Evolutionary conservation across 2,888 invertebrate genomes (phyloP).

Genomic region (Cataglyphis rosenhaueri): DNA sequence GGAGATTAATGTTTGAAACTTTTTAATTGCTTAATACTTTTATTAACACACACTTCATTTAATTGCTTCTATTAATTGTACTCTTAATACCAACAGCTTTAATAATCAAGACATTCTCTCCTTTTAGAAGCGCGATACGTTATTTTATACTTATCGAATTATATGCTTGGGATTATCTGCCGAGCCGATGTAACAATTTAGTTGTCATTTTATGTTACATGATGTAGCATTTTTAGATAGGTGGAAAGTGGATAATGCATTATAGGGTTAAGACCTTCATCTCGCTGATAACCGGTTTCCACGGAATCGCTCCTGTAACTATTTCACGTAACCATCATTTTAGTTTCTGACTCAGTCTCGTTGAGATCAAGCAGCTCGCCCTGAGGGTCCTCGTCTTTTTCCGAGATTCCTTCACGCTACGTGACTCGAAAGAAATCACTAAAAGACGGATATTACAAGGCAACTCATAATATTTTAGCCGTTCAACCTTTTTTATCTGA

Average conservation of each 20-base stretch:
- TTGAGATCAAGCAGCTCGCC: constrained; percentile 39
- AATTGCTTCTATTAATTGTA: neutral
- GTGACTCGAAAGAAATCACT: constrained; percentile 39
- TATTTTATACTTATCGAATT: constrained; percentile 14
- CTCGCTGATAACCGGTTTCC: constrained; percentile 52
- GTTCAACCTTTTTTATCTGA: constrained; percentile 22
- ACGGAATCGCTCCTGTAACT: constrained; percentile 50
- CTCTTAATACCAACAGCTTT: neutral
- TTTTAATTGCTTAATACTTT: neutral
- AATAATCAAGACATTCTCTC: constrained; percentile 7
- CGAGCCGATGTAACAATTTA: constrained; percentile 40
- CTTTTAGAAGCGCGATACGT: neutral
- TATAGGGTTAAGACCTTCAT: constrained; percentile 48
- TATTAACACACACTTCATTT: neutral
- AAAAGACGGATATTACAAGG: constrained; percentile 40
- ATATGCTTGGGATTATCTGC: neutral
- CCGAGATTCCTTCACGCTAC: constrained; percentile 50
- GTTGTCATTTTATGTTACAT: constrained; percentile 32
- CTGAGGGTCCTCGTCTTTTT: constrained; percentile 38
- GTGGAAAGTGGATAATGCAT: constrained; percentile 42
- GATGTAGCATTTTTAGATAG: constrained; percentile 34
- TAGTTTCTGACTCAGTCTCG: constrained; percentile 44
- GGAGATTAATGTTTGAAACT: neutral
- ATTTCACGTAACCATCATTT: constrained; percentile 39
- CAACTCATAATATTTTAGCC: constrained; percentile 18